These are phyloP conservation scores for Archips xylosteana DNA, from an alignment of 2,888 invertebrate species.

Conservation along the genomic window DNA sequence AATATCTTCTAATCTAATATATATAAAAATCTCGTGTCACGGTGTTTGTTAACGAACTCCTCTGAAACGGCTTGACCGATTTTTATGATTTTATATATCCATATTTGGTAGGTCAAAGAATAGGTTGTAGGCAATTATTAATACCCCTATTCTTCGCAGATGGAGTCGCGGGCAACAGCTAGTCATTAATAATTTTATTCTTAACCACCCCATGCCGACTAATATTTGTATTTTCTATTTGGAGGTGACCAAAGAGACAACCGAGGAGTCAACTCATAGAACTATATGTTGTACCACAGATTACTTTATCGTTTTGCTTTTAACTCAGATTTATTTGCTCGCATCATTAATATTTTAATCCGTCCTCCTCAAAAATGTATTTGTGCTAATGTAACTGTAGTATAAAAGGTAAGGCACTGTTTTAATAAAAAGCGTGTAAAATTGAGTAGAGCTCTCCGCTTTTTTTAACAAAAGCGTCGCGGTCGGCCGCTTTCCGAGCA, in stretches of 20 bases:
- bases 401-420: constrained; percentile 15
- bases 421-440: constrained; percentile 9
- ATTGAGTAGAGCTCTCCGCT: constrained; percentile 43
- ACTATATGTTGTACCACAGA: neutral
- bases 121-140: too few species aligned
- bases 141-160: too few species aligned
- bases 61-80: too few species aligned
- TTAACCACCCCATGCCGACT: neutral
- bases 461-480: constrained; percentile 58
- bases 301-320: neutral
- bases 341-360: neutral
- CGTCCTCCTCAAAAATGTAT: neutral
- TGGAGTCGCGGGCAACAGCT: too few species aligned
- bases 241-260: neutral
- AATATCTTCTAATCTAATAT: neutral
- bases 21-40: neutral
- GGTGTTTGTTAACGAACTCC: too few species aligned
- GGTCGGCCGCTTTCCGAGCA: constrained; percentile 47
- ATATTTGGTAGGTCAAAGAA: too few species aligned
- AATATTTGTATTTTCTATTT: neutral
- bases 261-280: neutral
- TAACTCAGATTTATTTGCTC: neutral
- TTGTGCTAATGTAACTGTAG: constrained; percentile 16
- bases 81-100: too few species aligned
- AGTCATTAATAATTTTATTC: too few species aligned